Percentiles rank a stretch among this genome's conserved stretches.
phyloP scores from a whole-genome alignment of 2,797 vertebrate species.

The Anguilla megastoma region DNA sequence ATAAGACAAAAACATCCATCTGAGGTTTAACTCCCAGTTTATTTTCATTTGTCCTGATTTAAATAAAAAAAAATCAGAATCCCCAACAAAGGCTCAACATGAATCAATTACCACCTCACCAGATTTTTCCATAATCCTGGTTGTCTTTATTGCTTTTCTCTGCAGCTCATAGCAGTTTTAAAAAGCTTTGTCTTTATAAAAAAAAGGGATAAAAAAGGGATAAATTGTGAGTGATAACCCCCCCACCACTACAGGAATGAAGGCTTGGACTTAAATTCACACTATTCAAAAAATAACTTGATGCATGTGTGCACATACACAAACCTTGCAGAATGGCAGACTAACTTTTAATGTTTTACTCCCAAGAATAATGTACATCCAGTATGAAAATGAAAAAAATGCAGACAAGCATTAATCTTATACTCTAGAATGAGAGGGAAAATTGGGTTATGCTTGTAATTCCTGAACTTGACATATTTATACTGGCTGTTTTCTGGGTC shows the following conservation, averaged over 20 bases:
- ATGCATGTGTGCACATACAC: background rate
- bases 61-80: background rate
- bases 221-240: background rate
- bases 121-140: background rate
- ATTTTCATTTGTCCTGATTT: background rate
- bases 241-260: background rate
- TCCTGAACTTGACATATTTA: background rate
- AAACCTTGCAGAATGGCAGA: background rate
- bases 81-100: background rate
- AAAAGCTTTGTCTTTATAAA: background rate
- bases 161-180: background rate
- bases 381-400: background rate
- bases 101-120: background rate
- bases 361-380: background rate
- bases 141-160: background rate
- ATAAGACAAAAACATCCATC: background rate
- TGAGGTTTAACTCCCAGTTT: background rate
- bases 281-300: background rate
- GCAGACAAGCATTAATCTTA: background rate
- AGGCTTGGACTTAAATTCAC: background rate
- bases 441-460: background rate
- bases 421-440: background rate
- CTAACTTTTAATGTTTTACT: background rate
- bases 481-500: constrained; percentile 11
- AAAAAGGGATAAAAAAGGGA: background rate